Conservation (phyloP, 2,888 invertebrate species). For the Limulus polyphemus region DNA sequence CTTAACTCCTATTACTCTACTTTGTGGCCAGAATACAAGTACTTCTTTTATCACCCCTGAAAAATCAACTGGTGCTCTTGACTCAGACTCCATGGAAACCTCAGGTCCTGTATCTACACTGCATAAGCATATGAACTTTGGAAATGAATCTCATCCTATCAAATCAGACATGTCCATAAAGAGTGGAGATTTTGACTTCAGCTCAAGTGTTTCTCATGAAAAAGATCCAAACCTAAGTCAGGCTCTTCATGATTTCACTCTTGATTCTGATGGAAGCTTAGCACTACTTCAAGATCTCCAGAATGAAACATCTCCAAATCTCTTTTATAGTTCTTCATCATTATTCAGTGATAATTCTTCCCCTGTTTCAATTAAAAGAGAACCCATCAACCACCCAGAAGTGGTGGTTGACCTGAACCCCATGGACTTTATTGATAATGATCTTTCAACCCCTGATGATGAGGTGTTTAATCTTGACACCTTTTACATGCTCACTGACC, state of each 20-base stretch:
- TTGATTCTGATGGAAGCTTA: too few relatives aligned
- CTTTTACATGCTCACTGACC: slow-evolving; percentile 83
- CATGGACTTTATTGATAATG: slow-evolving; percentile 61
- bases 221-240: too few relatives aligned
- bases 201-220: background rate
- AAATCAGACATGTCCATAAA: too few relatives aligned
- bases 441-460: slow-evolving; percentile 61
- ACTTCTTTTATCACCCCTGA: background rate
- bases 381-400: slow-evolving; percentile 18
- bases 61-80: too few relatives aligned
- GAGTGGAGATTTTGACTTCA: background rate
- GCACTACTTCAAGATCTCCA: background rate
- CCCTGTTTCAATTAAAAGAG: slow-evolving; percentile 16
- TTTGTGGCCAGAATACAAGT: slow-evolving; percentile 19
- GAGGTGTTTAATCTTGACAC: slow-evolving; percentile 87
- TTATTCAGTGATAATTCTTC: too few relatives aligned
- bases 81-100: too few relatives aligned
- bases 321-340: too few relatives aligned
- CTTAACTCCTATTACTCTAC: slow-evolving; percentile 24
- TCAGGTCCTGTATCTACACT: too few relatives aligned
- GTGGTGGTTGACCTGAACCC: slow-evolving; percentile 48
- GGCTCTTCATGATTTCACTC: too few relatives aligned
- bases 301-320: too few relatives aligned
- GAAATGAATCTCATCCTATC: too few relatives aligned
- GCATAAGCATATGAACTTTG: too few relatives aligned